Evolutionary conservation across 1,140 invertebrate species (phyloP), one percentile per base, ranked within the genome.

Genomic region (Lasioglossum albipes): DNA sequence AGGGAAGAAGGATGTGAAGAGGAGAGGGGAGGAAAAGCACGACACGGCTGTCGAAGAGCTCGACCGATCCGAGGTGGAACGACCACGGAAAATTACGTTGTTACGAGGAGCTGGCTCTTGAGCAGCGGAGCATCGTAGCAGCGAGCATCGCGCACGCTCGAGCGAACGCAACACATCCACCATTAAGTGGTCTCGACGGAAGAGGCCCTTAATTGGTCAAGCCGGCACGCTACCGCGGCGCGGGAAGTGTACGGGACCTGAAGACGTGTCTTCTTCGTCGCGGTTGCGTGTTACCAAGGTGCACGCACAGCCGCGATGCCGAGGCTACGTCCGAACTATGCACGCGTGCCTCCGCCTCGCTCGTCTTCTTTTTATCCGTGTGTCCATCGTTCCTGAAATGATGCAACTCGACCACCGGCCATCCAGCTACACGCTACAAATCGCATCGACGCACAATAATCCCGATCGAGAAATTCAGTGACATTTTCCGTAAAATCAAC

Each of bases 131-230:
- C 52, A 16, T 13, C 13, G 52, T 5, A 18, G 52, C 52, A 20
- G 16, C 27, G 54, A 12, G 20, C 57, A 36, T 36, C 64, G 75
- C 70, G 69, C 68, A 72, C 75, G 75, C 70, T 18, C 84, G 76
- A 79, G 62, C 71, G 82, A 84, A 73, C 61, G 74, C 79, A 72
- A 73, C 76, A 72, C 74, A 79, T 81, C 76, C 70, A 76, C 75
- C 70, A 65, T 64, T 69, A 70, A 77, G 74, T 71, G 73, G 59
- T 59, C 78, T 62, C 81, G 69, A 74, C 84, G 85, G 83, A 87
- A 85, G 81, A 87, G 75, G 79, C 82, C 90, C 90, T 91, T 91
- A 91, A 91, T 91, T 91, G 90, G 90, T 89, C 87, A 90, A 88
- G 87, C 82, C 75, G 76, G 73, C 74, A 81, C 52, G 79, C 72